Evolutionary conservation across 2,888 invertebrate genomes (phyloP), one percentile per base, ranked within the genome.

Genomic region (Drosophila longiperda): DNA sequence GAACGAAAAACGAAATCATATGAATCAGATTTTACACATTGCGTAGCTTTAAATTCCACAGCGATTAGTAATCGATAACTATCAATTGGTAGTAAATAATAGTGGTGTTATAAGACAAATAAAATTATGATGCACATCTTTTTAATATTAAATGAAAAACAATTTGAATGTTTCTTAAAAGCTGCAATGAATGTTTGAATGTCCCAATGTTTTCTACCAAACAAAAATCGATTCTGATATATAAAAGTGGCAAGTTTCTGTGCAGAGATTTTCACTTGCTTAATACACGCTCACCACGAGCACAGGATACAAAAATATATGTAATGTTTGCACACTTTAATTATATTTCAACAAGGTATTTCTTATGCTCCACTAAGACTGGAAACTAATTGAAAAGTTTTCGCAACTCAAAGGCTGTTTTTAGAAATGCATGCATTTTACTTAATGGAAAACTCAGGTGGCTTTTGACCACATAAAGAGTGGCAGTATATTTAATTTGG

Each of bases 311-410:
- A 20, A 3, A 12, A 45, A 12, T 12, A 20, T 23, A 8, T 45
- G 23, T 2, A 45, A 15, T 45, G 15, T 15, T 45, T 45, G 15
- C 15, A 8, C 1, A 45, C 15, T 45, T 45, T 45, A 45, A 45
- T 23, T 45, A 45, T 23, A 48, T 48, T 66, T 12, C 17, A 36
- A 0, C 9, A 12, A 20, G 36, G 11, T 2, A 23, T 63, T 32
- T 50, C 12, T 29, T 50, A 12, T 6, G 26, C 32, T 40, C 6
- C 7, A 34, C 5, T 49, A 49, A 29, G 36, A 38, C 12, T 17
- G 33, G 9, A n/a, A 67, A 58, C 49, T 68, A 66, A 58, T 67
- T 67, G 52, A 29, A 68, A 67, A 68, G 20, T 45, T 68, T 58
- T 12, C 23, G 32, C 23, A 45, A 53, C 63, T 53, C 20, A 40